Evolutionary conservation across 2,113 vertebrate species (phyloP), one percentile per base, ranked within the genome.

Genomic region (Piprites chloris): DNA sequence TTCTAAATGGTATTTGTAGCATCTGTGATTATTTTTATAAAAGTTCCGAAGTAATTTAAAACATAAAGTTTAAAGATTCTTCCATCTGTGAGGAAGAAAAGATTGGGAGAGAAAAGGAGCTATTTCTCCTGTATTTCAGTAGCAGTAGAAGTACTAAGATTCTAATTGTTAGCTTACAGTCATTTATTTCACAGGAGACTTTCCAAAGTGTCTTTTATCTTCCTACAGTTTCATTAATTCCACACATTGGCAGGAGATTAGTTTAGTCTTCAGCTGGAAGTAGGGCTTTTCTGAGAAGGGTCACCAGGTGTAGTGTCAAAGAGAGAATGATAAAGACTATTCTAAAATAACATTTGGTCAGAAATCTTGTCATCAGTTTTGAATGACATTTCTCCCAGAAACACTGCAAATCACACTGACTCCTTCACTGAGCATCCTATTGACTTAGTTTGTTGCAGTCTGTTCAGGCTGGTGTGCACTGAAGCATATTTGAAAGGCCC

Each of bases 341-440:
- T 62, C 65, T 73, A 83, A 97, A 96, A 93, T 82, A 95, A 42
- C 76, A 87, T 50, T 94, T 91, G 75, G 82, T 96, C 90, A 96
- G 76, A 96, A 96, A 97, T 87, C 82, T 90, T 95, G 61, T 95
- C 86, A 97, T 97, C 81, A 96, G 92, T 97, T 97, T 97, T 97
- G 81, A 98, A 96, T 97, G 92, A 90, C 77, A 92, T 97, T 97
- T 98, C 95, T 95, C 83, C 84, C 35, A 28, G n/a, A 52, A 97
- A 89, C 78, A 91, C 32, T 87, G 89, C 86, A 89, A 96, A 96
- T 93, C 53, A 74, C 77, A 96, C 95, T 30, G 96, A 98, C 97
- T 97, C 83, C 79, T 88, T 97, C 49, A 19, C 79, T 67, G 87
- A 97, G 63, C 19, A 33, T 95, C 75, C 82, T 97, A 96, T 98